Evolutionary conservation across 2,797 vertebrate genomes (phyloP).

Genomic region (Arnoldichthys spilopterus): DNA sequence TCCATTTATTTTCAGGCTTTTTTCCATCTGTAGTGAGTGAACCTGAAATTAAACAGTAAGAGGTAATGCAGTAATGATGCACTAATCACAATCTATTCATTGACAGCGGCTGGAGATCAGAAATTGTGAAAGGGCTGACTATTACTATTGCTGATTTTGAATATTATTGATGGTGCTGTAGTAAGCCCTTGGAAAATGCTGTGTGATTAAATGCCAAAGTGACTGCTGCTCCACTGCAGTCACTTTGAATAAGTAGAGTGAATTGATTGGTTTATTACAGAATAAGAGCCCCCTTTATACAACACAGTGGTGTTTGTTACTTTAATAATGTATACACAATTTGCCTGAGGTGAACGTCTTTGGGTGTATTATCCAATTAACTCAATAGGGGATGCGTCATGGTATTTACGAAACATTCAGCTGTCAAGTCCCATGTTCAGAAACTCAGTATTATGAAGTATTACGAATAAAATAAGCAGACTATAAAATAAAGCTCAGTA

Average conservation of each 20-base stretch:
- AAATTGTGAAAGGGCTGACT: not conserved
- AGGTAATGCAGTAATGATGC: constrained; percentile 25
- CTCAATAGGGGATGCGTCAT: constrained; percentile 16
- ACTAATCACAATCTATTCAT: constrained; percentile 23
- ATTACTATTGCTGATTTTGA: not conserved
- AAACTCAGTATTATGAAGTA: constrained; percentile 38
- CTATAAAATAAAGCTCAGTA: constrained; percentile 50
- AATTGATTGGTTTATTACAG: not conserved
- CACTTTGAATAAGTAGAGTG: not conserved
- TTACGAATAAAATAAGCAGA: constrained; percentile 50
- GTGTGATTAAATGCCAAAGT: constrained; percentile 13
- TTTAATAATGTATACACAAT: constrained; percentile 23
- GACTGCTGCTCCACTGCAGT: not conserved
- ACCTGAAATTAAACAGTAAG: constrained; percentile 21
- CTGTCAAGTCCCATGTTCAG: constrained; percentile 41
- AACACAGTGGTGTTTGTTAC: not conserved
- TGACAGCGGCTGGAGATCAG: constrained; percentile 14
- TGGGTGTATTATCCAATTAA: constrained; percentile 35
- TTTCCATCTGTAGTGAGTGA: constrained; percentile 19
- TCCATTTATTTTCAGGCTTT: constrained; percentile 45
- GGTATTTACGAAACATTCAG: constrained; percentile 25
- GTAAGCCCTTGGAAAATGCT: not conserved
- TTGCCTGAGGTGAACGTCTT: constrained; percentile 23
- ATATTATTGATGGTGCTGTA: not conserved
- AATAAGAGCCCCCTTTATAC: not conserved